Evolutionary conservation across 1,140 invertebrate genomes (phyloP).

Genomic region (Drosophila arawakana): DNA sequence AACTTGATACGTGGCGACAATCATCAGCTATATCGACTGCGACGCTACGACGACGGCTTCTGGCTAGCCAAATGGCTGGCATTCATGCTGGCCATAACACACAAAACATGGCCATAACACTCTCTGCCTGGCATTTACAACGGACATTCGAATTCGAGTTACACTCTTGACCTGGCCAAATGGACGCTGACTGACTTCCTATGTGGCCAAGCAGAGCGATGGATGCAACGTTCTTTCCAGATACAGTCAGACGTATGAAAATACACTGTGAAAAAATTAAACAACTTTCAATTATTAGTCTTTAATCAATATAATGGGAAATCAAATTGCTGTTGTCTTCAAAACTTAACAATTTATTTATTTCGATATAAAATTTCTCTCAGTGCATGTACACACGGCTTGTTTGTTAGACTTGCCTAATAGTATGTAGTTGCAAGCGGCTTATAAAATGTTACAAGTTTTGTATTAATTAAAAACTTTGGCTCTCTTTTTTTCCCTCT

Average conservation of each 20-base stretch:
- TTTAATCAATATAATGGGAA: too few species aligned
- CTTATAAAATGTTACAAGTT: constrained; percentile 84
- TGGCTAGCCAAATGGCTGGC: constrained; percentile 10
- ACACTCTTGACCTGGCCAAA: constrained; percentile 54
- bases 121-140: constrained; percentile 38
- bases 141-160: constrained; percentile 60
- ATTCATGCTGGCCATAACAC: constrained; percentile 52
- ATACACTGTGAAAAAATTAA: not conserved
- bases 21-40: constrained; percentile 21
- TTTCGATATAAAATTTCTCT: too few species aligned
- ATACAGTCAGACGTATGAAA: not conserved
- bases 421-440: constrained; percentile 57
- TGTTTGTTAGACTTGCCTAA: constrained; percentile 53
- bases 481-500: constrained; percentile 19
- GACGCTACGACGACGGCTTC: not conserved
- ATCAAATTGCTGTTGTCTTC: too few species aligned
- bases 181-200: constrained; percentile 17
- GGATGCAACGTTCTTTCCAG: constrained; percentile 17
- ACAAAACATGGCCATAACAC: constrained; percentile 47
- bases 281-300: too few species aligned
- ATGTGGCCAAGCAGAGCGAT: constrained; percentile 31
- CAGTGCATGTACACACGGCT: too few species aligned
- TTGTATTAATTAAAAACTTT: constrained; percentile 84
- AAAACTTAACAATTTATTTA: too few species aligned
- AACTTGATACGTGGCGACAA: constrained; percentile 40